Evolutionary conservation across 2,113 vertebrate species (phyloP).

Genomic region (Pomatorhinus ruficollis): DNA sequence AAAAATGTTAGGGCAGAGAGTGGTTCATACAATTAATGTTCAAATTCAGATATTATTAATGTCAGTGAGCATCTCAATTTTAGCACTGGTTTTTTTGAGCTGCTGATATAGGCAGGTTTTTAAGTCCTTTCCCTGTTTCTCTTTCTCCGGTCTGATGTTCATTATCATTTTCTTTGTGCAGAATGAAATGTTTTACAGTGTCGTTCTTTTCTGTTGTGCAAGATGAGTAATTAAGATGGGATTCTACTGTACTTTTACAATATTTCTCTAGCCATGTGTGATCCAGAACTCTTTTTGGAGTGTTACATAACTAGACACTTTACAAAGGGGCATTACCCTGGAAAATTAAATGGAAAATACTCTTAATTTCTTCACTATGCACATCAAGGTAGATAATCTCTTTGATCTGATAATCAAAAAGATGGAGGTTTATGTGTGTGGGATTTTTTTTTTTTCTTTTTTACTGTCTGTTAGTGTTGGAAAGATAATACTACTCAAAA

Average conservation of each 20-base stretch:
- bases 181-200: background rate
- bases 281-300: background rate
- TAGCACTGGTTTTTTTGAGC: background rate
- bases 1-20: background rate
- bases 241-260: background rate
- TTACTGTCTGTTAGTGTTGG: background rate
- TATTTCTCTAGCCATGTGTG: background rate
- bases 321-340: background rate
- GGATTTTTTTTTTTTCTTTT: background rate
- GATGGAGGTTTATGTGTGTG: background rate
- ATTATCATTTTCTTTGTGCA: accelerated
- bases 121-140: background rate
- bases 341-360: background rate
- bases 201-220: background rate
- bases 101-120: background rate
- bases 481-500: background rate
- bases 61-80: background rate
- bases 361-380: background rate
- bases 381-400: background rate
- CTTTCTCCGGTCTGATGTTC: background rate
- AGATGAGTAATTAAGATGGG: background rate
- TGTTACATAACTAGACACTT: background rate
- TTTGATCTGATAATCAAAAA: background rate
- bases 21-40: background rate
- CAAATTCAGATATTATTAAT: background rate